Conservation (phyloP, 2,113 vertebrate genomes). For the Stercorarius parasiticus region DNA sequence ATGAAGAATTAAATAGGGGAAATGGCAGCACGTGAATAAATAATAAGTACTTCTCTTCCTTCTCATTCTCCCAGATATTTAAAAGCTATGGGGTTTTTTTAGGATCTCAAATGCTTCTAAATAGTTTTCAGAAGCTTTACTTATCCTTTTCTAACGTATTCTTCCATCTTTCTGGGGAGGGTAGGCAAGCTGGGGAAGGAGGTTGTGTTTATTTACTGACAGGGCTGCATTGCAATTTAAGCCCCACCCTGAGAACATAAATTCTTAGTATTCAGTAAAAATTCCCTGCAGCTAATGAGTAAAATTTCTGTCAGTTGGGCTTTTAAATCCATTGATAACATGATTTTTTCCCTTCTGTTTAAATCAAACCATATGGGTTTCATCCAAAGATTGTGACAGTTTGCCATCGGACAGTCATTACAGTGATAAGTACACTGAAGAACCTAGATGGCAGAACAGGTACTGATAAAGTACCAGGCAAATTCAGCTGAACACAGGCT, state of each 20-base stretch:
- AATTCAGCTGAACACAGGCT: neutral
- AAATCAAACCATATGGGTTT: neutral
- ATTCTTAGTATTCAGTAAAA: neutral
- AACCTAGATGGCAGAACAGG: neutral
- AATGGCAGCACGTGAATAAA: neutral
- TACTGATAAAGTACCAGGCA: neutral
- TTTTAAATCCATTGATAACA: neutral
- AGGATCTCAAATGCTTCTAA: neutral
- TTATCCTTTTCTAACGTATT: neutral
- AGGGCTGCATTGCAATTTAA: neutral
- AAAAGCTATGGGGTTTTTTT: fast-evolving
- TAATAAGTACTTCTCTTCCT: neutral
- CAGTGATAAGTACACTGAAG: neutral
- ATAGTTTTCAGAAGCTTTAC: neutral
- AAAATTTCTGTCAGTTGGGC: neutral
- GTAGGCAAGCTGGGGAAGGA: neutral
- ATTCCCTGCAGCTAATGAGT: neutral
- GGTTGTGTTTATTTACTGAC: neutral
- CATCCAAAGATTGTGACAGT: neutral
- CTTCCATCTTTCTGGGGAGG: neutral
- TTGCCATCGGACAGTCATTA: neutral
- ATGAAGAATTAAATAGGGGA: neutral
- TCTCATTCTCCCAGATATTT: neutral
- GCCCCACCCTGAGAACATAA: neutral
- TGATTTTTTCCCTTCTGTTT: neutral